phyloP scores from a whole-genome alignment of 2,797 vertebrate genomes.

The Atherinosoma microstoma region DNA sequence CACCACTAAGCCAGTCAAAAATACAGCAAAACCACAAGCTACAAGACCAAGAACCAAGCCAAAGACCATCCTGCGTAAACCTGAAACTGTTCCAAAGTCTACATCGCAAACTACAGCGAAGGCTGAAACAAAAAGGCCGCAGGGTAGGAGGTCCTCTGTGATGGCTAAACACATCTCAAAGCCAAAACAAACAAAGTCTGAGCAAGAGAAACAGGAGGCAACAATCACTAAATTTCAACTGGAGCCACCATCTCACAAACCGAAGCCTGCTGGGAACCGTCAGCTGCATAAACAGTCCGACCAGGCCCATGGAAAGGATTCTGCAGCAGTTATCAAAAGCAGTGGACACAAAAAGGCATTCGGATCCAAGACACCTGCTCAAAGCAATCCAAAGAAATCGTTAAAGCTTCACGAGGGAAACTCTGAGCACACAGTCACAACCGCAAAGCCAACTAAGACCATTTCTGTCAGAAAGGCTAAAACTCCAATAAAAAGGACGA shows the following conservation, averaged over 20 bases:
- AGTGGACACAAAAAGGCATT: slow-evolving; percentile 33
- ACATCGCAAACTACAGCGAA: slow-evolving; percentile 35
- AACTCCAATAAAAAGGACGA: slow-evolving; percentile 22
- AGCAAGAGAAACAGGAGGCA: slow-evolving; percentile 42
- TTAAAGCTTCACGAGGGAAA: slow-evolving; percentile 33
- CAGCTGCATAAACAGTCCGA: slow-evolving; percentile 45
- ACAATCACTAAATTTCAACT: slow-evolving; percentile 76
- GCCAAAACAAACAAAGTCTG: slow-evolving; percentile 44
- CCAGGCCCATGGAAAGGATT: slow-evolving; percentile 44
- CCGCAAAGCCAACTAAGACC: slow-evolving; percentile 32
- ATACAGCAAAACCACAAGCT: slow-evolving; percentile 26
- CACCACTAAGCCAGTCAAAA: slow-evolving; percentile 25
- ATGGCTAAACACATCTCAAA: slow-evolving; percentile 47
- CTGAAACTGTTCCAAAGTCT: slow-evolving; percentile 32
- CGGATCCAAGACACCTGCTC: slow-evolving; percentile 49
- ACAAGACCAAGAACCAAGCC: slow-evolving; percentile 40
- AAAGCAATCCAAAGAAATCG: slow-evolving; percentile 27
- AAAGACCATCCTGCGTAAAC: slow-evolving; percentile 48
- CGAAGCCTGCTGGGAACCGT: slow-evolving; percentile 17
- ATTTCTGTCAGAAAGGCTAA: slow-evolving; percentile 27
- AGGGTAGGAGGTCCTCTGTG: slow-evolving; percentile 28
- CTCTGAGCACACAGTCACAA: slow-evolving; percentile 11
- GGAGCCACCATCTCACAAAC: slow-evolving; percentile 71
- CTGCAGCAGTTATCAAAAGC: slow-evolving; percentile 21
- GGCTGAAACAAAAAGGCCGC: slow-evolving; percentile 41